phyloP scores from a whole-genome alignment of 2,888 invertebrate species.

The Lasioglossum zephyrum region DNA sequence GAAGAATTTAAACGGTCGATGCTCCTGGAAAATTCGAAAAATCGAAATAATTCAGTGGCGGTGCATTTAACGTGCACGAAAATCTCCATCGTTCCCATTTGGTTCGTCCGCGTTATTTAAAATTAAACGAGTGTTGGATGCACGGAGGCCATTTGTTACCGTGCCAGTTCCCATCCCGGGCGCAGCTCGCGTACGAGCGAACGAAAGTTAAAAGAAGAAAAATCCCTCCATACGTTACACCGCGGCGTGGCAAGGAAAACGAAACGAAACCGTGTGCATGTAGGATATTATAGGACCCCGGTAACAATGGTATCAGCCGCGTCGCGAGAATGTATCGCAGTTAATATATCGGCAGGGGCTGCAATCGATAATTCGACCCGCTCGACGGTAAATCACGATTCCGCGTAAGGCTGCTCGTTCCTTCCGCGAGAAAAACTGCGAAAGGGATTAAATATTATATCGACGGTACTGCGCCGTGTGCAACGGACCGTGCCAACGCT shows the following conservation, averaged over 20 bases:
- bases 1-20: neutral
- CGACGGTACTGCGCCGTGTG: conserved; percentile 30
- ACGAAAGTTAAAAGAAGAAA: conserved; percentile 34
- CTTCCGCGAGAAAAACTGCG: conserved; percentile 48
- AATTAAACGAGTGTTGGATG: neutral
- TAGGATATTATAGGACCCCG: conserved; percentile 47
- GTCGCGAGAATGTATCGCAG: conserved; percentile 54
- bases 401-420: conserved; percentile 35
- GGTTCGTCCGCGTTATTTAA: neutral
- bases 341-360: conserved; percentile 61
- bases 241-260: conserved; percentile 28
- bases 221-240: conserved; percentile 45
- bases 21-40: neutral
- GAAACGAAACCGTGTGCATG: conserved; percentile 44
- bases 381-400: conserved; percentile 66
- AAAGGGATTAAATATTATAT: conserved; percentile 67
- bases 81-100: conserved; percentile 11
- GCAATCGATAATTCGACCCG: conserved; percentile 69
- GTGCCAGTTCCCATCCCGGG: neutral
- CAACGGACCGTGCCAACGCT: neutral
- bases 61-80: neutral
- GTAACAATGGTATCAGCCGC: conserved; percentile 55
- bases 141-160: conserved; percentile 12
- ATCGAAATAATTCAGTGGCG: neutral
- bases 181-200: neutral